Percentiles rank a stretch among this genome's conserved stretches.
Evolutionary conservation across 2,113 vertebrate genomes (phyloP).

Genomic region (Pygoscelis adeliae): DNA sequence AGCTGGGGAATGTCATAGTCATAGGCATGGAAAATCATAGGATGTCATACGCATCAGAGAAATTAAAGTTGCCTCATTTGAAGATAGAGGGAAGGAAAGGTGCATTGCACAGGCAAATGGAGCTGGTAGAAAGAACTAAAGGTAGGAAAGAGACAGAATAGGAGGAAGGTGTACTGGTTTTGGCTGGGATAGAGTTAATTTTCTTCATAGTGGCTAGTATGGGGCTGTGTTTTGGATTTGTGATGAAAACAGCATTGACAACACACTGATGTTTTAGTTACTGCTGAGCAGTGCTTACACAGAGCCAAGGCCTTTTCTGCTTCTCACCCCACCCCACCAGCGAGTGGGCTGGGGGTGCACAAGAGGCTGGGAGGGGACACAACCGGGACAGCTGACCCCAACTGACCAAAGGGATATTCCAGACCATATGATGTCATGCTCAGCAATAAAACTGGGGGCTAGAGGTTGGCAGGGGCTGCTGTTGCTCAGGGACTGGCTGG

Average conservation of each 20-base stretch:
- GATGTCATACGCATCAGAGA: background rate
- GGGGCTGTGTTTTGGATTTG: background rate
- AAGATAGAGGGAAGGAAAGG: background rate
- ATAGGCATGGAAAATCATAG: background rate
- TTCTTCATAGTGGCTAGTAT: background rate
- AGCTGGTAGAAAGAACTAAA: background rate
- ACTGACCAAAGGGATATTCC: background rate
- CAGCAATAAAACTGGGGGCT: background rate
- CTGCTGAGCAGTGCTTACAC: background rate
- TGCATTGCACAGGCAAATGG: accelerated
- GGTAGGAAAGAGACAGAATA: background rate
- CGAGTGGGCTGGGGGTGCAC: background rate
- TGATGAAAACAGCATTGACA: background rate
- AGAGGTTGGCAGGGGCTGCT: background rate
- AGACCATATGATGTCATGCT: background rate
- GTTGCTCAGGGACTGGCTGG: background rate
- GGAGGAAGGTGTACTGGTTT: background rate
- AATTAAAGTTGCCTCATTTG: background rate
- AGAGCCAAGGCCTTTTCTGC: background rate
- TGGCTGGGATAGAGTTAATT: background rate
- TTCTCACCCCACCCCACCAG: background rate
- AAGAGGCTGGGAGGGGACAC: background rate
- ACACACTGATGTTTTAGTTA: background rate
- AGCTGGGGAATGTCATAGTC: background rate
- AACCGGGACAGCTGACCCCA: background rate